Percentiles rank a stretch among this genome's conserved stretches.
phyloP scores from a whole-genome alignment of 2,888 invertebrate genomes.

The Stenolophus ochropezus region DNA sequence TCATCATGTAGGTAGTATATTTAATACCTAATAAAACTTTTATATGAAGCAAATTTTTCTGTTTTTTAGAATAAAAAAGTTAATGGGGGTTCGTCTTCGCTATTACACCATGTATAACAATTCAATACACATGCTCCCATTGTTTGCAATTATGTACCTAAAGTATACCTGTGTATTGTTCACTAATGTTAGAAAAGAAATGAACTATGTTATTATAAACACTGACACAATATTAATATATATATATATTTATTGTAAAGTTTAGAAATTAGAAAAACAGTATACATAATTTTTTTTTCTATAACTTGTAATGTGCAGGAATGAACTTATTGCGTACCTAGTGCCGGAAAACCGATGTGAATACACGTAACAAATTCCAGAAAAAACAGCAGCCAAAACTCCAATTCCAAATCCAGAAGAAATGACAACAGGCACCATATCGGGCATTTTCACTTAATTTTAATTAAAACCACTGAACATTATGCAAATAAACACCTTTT shows the following conservation, averaged over 20 bases:
- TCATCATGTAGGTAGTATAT: too few relatives aligned
- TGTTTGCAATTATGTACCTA: too few relatives aligned
- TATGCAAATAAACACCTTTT: neutral
- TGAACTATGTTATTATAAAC: neutral
- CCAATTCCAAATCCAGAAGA: slow-evolving; percentile 80
- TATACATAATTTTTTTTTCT: too few relatives aligned
- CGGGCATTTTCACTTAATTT: slow-evolving; percentile 3
- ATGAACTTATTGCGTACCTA: slow-evolving; percentile 74
- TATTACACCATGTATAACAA: too few relatives aligned
- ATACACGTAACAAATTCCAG: slow-evolving; percentile 81
- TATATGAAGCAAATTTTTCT: too few relatives aligned
- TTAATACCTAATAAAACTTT: too few relatives aligned
- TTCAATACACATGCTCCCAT: too few relatives aligned
- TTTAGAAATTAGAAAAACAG: neutral
- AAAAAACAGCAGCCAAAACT: slow-evolving; percentile 80
- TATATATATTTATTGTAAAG: neutral
- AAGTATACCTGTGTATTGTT: too few relatives aligned
- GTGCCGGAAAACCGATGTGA: slow-evolving; percentile 75
- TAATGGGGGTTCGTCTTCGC: too few relatives aligned
- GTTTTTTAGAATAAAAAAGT: too few relatives aligned
- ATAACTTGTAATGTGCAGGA: too few relatives aligned
- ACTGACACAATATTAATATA: neutral
- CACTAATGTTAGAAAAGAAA: neutral
- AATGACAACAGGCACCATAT: slow-evolving; percentile 69
- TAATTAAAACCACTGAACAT: neutral